Evolutionary conservation across 1,140 invertebrate genomes (phyloP), one percentile per base, ranked within the genome.

Genomic region (Hestina assimilis): DNA sequence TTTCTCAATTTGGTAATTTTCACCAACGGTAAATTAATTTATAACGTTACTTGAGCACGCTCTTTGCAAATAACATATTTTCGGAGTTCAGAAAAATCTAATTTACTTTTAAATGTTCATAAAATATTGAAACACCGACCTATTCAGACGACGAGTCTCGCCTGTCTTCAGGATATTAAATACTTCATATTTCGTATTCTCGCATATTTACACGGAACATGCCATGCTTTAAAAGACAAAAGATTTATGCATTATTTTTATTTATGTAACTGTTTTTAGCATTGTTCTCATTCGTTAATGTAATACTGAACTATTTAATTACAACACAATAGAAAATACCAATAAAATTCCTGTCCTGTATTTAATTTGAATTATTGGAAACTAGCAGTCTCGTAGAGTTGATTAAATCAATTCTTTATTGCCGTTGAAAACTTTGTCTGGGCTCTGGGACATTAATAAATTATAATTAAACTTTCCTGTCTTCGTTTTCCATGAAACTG

Each of bases 81-180:
- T 35, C 14, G 66, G 55, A 47, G 11, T 51, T 38, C 28, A 45
- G 50, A 72, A 69, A 74, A 70, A 74, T 69, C 61, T 74, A 77
- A 77, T 77, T 74, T 70, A 64, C 59, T 69, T 71, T 66, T 63
- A 77, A 77, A 69, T 75, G 67, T 75, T 77, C 72, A 68, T 77
- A 75, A 77, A 75, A 75, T 77, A 77, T 75, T 75, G 66, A 74
- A 77, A 50, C 47, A 40, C 33, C 47, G 66, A 62, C 60, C 62
- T 67, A 61, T 54, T 62, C 47, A 51, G 46, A 66, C 57, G 43
- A 60, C 54, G 58, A 68, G 66, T 67, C 69, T 67, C 66, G 62
- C 66, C 53, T 73, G 62, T 76, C 64, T 72, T 47, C 47, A 38
- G 59, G 67, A 72, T 77, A 77, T 77, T 77, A 77, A 77, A 72